Conservation (phyloP, 2,113 vertebrate species). For the Pomatorhinus ruficollis region DNA sequence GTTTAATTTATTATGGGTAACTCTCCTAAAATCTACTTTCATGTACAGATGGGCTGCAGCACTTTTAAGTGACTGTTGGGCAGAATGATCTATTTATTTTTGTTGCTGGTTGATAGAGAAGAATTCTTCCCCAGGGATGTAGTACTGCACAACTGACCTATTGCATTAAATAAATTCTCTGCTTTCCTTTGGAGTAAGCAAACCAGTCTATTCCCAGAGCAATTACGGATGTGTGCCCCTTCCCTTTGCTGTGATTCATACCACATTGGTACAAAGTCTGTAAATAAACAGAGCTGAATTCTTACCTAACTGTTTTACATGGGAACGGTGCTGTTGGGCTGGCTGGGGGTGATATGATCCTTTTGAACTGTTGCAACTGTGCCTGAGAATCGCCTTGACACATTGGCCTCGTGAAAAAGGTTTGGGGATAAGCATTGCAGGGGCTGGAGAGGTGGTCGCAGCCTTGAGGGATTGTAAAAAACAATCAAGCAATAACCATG, state of each 20-base stretch:
- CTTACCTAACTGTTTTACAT: neutral
- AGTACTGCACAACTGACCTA: conserved; percentile 47
- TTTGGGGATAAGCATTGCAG: neutral
- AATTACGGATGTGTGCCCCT: conserved; percentile 11
- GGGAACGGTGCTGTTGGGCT: neutral
- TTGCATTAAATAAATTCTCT: conserved; percentile 55
- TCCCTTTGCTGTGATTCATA: conserved; percentile 47
- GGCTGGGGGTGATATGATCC: neutral
- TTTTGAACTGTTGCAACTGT: neutral
- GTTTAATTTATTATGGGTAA: conserved; percentile 1
- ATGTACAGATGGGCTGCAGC: conserved; percentile 4
- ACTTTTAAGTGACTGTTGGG: conserved; percentile 29
- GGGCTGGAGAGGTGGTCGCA: neutral
- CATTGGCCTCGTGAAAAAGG: accelerated
- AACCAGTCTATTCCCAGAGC: conserved; percentile 41
- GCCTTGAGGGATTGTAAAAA: neutral
- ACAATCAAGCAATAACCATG: neutral
- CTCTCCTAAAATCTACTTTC: conserved; percentile 27
- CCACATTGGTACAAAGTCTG: conserved; percentile 17
- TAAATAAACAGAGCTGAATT: conserved; percentile 19
- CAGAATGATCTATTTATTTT: conserved; percentile 56
- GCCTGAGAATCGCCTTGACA: neutral
- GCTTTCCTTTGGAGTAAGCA: conserved; percentile 28
- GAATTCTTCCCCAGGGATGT: conserved; percentile 27
- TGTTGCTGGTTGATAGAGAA: conserved; percentile 38